Evolutionary conservation across 2,113 vertebrate species (phyloP).

Genomic region (Hemichromis elongatus): DNA sequence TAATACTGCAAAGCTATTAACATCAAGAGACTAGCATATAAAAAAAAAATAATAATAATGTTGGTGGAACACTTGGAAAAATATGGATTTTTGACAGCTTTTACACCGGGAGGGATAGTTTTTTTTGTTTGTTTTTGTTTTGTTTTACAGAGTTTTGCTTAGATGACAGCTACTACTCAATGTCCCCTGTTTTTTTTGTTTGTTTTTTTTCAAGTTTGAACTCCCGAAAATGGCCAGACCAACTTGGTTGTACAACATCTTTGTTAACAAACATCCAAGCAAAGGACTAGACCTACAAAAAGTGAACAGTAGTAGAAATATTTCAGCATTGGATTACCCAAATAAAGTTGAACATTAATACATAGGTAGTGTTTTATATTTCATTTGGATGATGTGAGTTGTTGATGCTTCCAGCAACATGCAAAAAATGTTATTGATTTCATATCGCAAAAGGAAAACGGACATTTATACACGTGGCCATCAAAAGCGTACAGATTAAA

Average conservation of each 20-base stretch:
- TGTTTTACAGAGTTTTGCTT: neutral
- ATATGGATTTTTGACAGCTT: neutral
- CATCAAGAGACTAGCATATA: neutral
- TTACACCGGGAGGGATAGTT: neutral
- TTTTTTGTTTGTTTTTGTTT: neutral
- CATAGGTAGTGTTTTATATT: conserved; percentile 53
- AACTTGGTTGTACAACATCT: neutral
- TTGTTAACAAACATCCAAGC: conserved; percentile 7
- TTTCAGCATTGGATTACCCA: conserved; percentile 33
- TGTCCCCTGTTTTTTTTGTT: neutral
- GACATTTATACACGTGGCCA: conserved; percentile 31
- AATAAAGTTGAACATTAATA: conserved; percentile 34
- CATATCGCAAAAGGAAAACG: conserved; percentile 20
- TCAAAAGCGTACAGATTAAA: conserved; percentile 55
- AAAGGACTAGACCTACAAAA: conserved; percentile 1
- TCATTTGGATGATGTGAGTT: conserved; percentile 16
- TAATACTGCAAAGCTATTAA: neutral
- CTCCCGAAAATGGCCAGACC: neutral
- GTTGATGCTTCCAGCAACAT: conserved; percentile 36
- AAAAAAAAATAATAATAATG: neutral
- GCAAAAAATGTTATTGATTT: conserved; percentile 28
- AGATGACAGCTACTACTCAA: neutral
- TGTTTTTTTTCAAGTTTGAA: neutral
- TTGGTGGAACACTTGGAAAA: neutral
- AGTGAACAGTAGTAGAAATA: neutral